Base-by-base conservation (phyloP, 2,888 invertebrate genomes). In the Bruchidius siliquastri region DNA sequence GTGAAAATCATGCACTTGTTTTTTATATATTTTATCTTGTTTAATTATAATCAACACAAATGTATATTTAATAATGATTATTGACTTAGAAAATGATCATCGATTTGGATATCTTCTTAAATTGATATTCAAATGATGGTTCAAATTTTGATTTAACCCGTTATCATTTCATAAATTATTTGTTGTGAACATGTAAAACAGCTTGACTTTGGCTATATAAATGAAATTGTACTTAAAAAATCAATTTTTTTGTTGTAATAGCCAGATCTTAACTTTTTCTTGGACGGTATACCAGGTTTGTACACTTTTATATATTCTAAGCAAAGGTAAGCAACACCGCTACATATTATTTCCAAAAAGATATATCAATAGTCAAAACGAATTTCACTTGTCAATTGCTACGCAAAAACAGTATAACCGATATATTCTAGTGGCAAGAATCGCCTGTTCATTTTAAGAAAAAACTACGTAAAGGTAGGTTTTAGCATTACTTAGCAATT, bases 391-490 rank as follows among this genome's bases (percentile, higher is more conserved):
- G 18, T 3, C 49, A 49, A 49, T 49, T 49, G 49, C 13, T 13
- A 49, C 1, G 13, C 49, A 49, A 49, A n/a, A 49, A 49, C 49
- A 49, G 1, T 49, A 26, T 26, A 26, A 26, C 8, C 26, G 8
- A 49, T 13, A 8, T 13, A 49, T 49, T 18, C 49, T 49, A 49
- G 49, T 49, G 49, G 49, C 49, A 18, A 49, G 49, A 13, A 49
- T 49, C 49, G 49, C 49, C 49, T 49, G 6, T 49, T 49, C 13
- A 13, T 49, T 49, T 8, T 13, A 13, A 30, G 6, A 49, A 49
- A 49, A 74, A 76, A 74, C 66, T 32, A 72, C 72, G 70, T 72
- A 74, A 77, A 78, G 78, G 78, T 78, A 77, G 77, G 77, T 77
- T 74, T 67, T 76, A 74, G 71, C 68, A 73, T 73, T 66, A 49